These are phyloP conservation scores for Sinotaia quadrata DNA, from an alignment of 2,888 invertebrate genomes.

Conservation along the genomic window DNA sequence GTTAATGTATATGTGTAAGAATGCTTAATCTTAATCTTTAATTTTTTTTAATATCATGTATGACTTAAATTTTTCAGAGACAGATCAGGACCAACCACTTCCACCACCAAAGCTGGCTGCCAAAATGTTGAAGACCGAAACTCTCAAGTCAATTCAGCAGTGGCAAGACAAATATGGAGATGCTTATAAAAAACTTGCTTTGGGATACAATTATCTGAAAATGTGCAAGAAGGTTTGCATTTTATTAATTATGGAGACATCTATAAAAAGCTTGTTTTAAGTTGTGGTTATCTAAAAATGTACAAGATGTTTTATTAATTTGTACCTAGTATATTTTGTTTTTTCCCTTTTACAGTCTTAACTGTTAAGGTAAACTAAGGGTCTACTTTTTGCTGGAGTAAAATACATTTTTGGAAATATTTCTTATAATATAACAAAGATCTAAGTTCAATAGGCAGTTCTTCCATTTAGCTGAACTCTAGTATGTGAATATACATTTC, in stretches of 20 bases:
- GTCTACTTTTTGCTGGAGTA: too few species aligned
- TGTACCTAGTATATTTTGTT: too few species aligned
- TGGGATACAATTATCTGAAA: constrained; percentile 73
- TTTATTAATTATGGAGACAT: constrained; percentile 72
- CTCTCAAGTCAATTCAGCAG: constrained; percentile 73
- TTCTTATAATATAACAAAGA: too few species aligned
- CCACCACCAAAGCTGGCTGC: constrained; percentile 75
- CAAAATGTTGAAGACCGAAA: constrained; percentile 71
- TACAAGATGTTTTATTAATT: constrained; percentile 72
- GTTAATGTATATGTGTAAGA: too few species aligned
- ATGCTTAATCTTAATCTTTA: too few species aligned
- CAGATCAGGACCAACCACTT: constrained; percentile 72
- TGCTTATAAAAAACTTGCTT: constrained; percentile 73
- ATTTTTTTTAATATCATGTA: too few species aligned
- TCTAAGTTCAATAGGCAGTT: too few species aligned
- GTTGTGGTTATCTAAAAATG: constrained; percentile 73
- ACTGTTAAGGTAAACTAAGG: too few species aligned
- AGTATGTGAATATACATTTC: too few species aligned
- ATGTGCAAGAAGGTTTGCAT: constrained; percentile 70
- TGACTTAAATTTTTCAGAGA: constrained; percentile 58
- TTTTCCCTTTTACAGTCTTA: too few species aligned
- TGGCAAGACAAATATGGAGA: constrained; percentile 75
- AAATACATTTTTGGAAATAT: too few species aligned
- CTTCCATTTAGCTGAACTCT: too few species aligned
- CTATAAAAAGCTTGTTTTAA: constrained; percentile 74